A percentile compares a stretch with the other conserved stretches of the same genome.
These are phyloP conservation scores for Macrobrachium nipponense DNA, from an alignment of 1,140 invertebrate species.

Conservation along the genomic window DNA sequence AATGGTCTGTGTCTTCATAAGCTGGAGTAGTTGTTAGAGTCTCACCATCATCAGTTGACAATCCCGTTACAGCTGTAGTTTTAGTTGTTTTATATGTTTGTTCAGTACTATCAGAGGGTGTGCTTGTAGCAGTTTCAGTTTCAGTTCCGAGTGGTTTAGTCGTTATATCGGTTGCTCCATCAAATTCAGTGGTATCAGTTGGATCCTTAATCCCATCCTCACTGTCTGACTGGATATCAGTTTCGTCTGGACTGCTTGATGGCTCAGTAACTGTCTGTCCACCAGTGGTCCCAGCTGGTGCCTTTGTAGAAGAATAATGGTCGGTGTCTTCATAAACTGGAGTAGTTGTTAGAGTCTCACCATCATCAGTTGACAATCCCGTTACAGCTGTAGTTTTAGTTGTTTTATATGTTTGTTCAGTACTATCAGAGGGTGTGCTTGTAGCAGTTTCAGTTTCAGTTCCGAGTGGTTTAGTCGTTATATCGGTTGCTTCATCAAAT, in stretches of 20 bases:
- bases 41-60: not conserved
- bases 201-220: no score
- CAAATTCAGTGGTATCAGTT: not conserved
- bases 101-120: not conserved
- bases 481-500: not conserved
- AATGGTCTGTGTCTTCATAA: not conserved
- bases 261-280: no score
- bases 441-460: not conserved
- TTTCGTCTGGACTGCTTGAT: not conserved
- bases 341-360: not conserved
- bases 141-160: not conserved
- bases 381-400: constrained; percentile 13
- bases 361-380: constrained; percentile 7
- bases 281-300: no score
- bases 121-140: constrained; percentile 7
- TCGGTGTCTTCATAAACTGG: constrained; percentile 9
- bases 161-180: not conserved
- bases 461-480: not conserved
- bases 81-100: constrained; percentile 12
- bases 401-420: not conserved
- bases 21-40: not conserved
- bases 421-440: not conserved
- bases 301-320: constrained; percentile 11
- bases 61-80: not conserved
- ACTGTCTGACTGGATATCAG: no score